Base-by-base conservation (phyloP, 2,888 invertebrate genomes). In the Limnephilus rhombicus region DNA sequence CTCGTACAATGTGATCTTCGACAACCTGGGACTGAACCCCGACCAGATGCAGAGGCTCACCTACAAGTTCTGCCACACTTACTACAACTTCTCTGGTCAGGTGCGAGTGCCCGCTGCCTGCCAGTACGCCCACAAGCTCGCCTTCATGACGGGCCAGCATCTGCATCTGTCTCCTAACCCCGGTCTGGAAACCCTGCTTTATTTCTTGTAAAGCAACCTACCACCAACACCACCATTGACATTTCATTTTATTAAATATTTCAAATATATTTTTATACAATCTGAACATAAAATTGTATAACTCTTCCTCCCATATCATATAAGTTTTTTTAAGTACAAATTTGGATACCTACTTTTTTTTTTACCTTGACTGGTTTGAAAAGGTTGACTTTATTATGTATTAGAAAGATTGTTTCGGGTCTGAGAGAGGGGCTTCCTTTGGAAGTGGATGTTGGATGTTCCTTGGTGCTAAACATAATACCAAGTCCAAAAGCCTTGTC, bases 1-100 rank as follows among this genome's bases (percentile, higher is more conserved):
- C 0, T 99, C 99, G 95, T 99, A 98, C 94, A 96, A 99, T 2
- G 98, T 99, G 0, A 95, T 98, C 0, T 95, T 98, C 94, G 98
- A 99, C 94, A 96, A 96, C 83, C 96, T 96, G 29, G 96, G 96
- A 0, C 96, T 98, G 95, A 97, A 97, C n/a, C 97, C 98, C 0
- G 99, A 99, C 94, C 97, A 98, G 92, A 96, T 99, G 92, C 99
- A 99, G 95, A 95, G 98, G 92, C 94, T 99, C 5, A 97, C 98
- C 0, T 99, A 98, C 95, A 99, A 99, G 94, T 95, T 99, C 94
- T 99, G 99, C 93, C 98, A 99, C 95, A 95, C 99, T 94, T 99
- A 99, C 95, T 99, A 98, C 95, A 99, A 99, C 95, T 99, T 99
- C 99, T 97, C 99, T 0, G 99, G 99, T 1, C 98, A 99, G 0